These are phyloP conservation scores for Aldrovandia affinis DNA, from an alignment of 2,797 vertebrate species.

Conservation along the genomic window DNA sequence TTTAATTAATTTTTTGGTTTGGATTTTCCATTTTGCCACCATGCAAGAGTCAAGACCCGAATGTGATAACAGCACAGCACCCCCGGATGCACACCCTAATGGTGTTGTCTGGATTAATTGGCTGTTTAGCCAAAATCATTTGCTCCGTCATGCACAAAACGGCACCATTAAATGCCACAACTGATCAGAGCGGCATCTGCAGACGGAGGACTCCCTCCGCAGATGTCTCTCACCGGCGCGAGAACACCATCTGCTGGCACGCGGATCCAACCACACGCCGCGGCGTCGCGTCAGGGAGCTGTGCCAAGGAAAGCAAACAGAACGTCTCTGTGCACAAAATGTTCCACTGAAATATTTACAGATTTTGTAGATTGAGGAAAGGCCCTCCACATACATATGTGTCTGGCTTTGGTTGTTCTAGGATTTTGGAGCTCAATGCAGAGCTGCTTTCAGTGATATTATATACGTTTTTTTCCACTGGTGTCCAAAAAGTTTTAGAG, in stretches of 20 bases:
- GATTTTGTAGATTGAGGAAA: neutral
- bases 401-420: no score
- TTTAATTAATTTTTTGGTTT: neutral
- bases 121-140: neutral
- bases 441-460: no score
- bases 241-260: constrained; percentile 16
- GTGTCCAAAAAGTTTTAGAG: no score
- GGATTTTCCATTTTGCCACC: neutral
- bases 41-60: neutral
- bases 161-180: constrained; percentile 11
- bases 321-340: neutral
- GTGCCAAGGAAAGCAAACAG: neutral
- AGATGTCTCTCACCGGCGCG: neutral
- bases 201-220: neutral
- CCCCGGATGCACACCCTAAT: no score
- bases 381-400: neutral
- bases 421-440: neutral
- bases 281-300: neutral
- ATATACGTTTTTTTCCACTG: no score
- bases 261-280: constrained; percentile 13
- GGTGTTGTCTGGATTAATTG: neutral
- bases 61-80: neutral
- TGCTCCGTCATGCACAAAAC: constrained; percentile 23
- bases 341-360: neutral
- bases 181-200: neutral